These are phyloP conservation scores for Malurus melanocephalus DNA, from an alignment of 2,113 vertebrate species.

Conservation along the genomic window DNA sequence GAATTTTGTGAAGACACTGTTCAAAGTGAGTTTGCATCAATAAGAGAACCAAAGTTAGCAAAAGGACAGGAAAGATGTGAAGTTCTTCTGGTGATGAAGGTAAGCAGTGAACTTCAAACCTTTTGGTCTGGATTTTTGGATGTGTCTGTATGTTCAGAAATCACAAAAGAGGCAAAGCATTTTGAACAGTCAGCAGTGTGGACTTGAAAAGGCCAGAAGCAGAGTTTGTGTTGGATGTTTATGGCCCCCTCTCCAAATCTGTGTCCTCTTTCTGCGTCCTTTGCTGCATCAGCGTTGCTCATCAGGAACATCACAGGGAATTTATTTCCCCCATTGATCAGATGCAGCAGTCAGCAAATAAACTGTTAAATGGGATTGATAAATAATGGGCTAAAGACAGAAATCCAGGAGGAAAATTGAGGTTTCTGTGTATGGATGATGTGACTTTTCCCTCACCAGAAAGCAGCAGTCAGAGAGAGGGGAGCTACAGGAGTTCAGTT, in stretches of 20 bases:
- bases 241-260: too few species aligned
- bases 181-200: not conserved
- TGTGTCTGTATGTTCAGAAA: not conserved
- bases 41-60: not conserved
- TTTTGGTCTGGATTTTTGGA: not conserved
- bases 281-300: not conserved
- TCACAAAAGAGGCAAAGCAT: not conserved
- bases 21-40: not conserved
- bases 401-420: not conserved
- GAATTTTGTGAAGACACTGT: not conserved
- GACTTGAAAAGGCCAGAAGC: not conserved
- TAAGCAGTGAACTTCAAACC: not conserved
- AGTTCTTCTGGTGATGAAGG: not conserved
- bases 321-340: not conserved
- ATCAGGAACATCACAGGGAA: not conserved
- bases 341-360: not conserved
- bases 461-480: not conserved
- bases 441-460: not conserved
- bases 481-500: not conserved
- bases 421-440: not conserved
- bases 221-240: not conserved
- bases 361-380: not conserved
- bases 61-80: not conserved
- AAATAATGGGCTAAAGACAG: not conserved
- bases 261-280: not conserved